Percentiles rank a stretch among this genome's conserved stretches.
Evolutionary conservation across 2,888 invertebrate genomes (phyloP).

Genomic region (Erpobdella octoculata): DNA sequence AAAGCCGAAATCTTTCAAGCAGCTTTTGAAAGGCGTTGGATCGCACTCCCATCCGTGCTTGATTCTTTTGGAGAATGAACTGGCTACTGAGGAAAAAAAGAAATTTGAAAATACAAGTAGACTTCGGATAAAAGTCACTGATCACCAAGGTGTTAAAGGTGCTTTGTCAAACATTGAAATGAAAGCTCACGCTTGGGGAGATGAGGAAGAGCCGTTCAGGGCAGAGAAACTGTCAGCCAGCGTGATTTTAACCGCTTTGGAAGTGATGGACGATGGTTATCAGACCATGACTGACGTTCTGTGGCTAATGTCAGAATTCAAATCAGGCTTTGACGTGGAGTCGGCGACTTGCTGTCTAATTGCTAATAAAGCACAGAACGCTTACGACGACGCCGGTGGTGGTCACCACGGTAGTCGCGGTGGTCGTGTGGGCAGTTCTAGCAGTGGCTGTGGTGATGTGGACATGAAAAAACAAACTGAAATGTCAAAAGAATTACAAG

Average conservation of each 20-base stretch:
- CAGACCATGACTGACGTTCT: not conserved
- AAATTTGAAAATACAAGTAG: no score
- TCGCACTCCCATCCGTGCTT: not conserved
- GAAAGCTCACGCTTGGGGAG: not conserved
- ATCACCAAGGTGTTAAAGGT: no score
- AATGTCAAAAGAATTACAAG: not conserved
- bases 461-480: no score
- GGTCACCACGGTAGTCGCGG: not conserved
- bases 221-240: not conserved
- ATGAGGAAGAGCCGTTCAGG: not conserved
- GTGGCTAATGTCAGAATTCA: conserved; percentile 4
- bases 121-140: no score
- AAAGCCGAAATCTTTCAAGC: no score
- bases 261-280: not conserved
- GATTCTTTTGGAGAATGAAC: not conserved
- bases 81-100: not conserved
- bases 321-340: not conserved
- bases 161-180: not conserved
- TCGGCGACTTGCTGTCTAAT: not conserved
- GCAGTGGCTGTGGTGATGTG: no score
- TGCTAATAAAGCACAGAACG: not conserved
- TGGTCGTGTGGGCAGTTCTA: not conserved
- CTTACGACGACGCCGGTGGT: not conserved
- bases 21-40: no score
- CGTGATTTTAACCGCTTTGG: not conserved